Conservation (phyloP, 2,113 vertebrate species). For the Ptyas mucosa region DNA sequence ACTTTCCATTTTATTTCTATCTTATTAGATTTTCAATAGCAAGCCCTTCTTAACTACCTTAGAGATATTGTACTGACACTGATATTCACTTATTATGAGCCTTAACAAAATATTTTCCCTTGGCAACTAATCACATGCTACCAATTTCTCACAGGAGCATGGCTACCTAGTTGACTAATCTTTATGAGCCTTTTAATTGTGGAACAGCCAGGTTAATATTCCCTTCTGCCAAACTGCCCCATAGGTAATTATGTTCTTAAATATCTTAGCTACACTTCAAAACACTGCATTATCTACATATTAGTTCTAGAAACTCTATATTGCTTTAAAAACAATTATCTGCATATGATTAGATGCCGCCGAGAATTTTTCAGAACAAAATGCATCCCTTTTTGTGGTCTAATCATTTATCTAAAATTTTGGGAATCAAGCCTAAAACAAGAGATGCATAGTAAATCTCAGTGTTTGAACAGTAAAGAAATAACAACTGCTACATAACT, state of each 20-base stretch:
- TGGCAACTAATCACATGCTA: not conserved
- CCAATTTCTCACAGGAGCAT: not conserved
- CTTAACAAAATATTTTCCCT: not conserved
- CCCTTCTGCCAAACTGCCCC: not conserved
- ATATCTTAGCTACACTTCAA: not conserved
- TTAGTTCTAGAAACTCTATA: not conserved
- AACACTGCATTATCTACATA: not conserved
- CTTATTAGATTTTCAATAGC: not conserved
- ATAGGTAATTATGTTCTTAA: not conserved
- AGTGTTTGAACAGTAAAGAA: not conserved
- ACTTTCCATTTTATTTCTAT: not conserved
- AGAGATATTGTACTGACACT: not conserved
- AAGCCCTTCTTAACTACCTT: not conserved
- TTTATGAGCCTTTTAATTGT: not conserved
- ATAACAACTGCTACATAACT: not conserved
- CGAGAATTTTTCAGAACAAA: not conserved
- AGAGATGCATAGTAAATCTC: not conserved
- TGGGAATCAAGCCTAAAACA: not conserved
- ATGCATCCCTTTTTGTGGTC: not conserved
- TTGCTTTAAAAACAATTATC: not conserved
- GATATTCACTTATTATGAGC: not conserved
- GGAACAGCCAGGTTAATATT: not conserved
- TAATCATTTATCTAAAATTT: too few relatives aligned
- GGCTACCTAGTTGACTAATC: not conserved
- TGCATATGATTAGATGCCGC: not conserved